phyloP scores from a whole-genome alignment of 2,113 vertebrate genomes.

The Crypturellus undulatus region DNA sequence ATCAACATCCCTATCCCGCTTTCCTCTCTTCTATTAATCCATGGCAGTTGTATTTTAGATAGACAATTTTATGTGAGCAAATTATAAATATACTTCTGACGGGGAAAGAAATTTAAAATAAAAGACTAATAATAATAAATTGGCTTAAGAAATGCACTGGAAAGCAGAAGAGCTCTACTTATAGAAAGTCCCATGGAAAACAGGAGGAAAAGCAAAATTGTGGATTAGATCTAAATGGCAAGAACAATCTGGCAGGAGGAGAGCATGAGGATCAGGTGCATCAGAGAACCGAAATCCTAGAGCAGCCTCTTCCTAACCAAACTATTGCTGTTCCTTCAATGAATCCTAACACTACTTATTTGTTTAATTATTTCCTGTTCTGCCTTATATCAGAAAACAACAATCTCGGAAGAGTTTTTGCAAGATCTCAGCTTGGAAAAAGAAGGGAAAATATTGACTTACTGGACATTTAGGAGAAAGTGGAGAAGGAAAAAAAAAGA shows the following conservation, averaged over 20 bases:
- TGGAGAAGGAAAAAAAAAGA: no score
- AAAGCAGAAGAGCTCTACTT: slow-evolving; percentile 48
- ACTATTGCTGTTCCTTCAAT: background rate
- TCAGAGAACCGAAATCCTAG: slow-evolving; percentile 5
- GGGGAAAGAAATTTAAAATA: background rate
- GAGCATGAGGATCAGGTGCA: slow-evolving; percentile 27
- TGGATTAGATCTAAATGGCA: slow-evolving; percentile 49
- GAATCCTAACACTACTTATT: background rate
- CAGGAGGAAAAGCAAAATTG: slow-evolving; percentile 28
- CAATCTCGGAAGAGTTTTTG: background rate
- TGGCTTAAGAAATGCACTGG: background rate
- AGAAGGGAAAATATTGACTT: background rate
- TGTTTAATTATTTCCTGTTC: slow-evolving; percentile 21
- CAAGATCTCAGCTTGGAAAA: background rate
- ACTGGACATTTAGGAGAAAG: background rate
- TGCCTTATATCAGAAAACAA: background rate
- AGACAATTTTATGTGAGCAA: background rate
- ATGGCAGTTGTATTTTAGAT: background rate
- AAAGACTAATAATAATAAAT: background rate
- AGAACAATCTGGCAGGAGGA: background rate
- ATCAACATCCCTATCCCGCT: background rate
- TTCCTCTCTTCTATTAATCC: background rate
- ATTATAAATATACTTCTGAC: background rate
- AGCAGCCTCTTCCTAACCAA: background rate
- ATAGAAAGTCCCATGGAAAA: slow-evolving; percentile 18